A percentile compares a stretch with the other conserved stretches of the same genome.
These are phyloP conservation scores for Disparrhopalites patrizii DNA, from an alignment of 2,888 invertebrate species.

Conservation along the genomic window DNA sequence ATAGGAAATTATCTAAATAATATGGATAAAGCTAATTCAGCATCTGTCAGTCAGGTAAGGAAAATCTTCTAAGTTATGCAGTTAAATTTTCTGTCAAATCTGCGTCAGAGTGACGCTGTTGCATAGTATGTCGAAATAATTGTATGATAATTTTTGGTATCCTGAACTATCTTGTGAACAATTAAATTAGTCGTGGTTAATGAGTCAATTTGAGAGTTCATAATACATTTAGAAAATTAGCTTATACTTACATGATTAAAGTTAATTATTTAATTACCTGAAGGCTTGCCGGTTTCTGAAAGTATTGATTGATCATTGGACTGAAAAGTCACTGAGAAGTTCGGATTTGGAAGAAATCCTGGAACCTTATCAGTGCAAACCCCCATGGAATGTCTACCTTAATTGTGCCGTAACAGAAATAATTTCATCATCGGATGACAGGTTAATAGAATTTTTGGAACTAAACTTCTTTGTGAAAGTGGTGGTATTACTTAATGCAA, in stretches of 20 bases:
- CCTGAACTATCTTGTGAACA: too few species aligned
- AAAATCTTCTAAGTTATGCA: too few species aligned
- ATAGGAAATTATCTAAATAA: conserved; percentile 38
- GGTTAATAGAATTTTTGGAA: conserved; percentile 35
- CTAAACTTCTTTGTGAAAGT: neutral
- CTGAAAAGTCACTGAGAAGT: conserved; percentile 35
- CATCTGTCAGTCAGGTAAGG: conserved; percentile 43
- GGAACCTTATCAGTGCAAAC: conserved; percentile 31
- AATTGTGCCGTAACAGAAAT: conserved; percentile 44
- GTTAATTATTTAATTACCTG: too few species aligned
- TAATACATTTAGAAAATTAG: too few species aligned
- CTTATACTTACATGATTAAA: too few species aligned
- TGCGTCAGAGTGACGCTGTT: too few species aligned
- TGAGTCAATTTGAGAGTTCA: too few species aligned
- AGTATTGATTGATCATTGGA: conserved; percentile 45
- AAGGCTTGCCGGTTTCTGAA: conserved; percentile 46
- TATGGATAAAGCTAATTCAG: conserved; percentile 34
- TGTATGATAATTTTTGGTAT: too few species aligned
- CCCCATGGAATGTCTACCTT: conserved; percentile 43
- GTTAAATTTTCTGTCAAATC: too few species aligned
- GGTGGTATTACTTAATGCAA: neutral
- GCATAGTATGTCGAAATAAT: too few species aligned
- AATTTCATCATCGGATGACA: conserved; percentile 44
- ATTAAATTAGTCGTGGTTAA: too few species aligned
- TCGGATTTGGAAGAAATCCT: conserved; percentile 44